Evolutionary conservation across 2,888 invertebrate species (phyloP), one percentile per base, ranked within the genome.

Genomic region (Stenoptilia bipunctidactyla): DNA sequence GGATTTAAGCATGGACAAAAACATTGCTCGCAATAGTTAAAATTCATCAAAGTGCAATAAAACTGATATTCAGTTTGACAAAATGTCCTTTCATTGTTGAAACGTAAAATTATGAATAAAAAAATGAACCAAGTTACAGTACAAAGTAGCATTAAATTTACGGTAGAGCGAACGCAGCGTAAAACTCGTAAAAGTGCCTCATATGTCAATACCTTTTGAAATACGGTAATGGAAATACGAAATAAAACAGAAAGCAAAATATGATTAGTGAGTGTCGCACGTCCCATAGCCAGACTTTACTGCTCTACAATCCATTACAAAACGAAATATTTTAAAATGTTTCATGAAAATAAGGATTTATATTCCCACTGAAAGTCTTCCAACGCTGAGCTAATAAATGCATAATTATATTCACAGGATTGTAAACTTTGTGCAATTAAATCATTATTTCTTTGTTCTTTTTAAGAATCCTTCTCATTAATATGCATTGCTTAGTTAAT

Each of bases 201-300:
- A 73, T 79, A 74, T 74, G 80, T 82, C 82, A 82, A 82, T 83
- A 82, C 76, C 67, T 80, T 79, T 76, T 80, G 82, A 80, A 82
- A 80, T 82, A 82, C 73, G 76, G 70, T 82, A 83, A 83, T 82
- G 82, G 82, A 83, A 82, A 83, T 80, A 71, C 71, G 79, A 76
- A 80, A 80, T 83, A 83, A 82, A 82, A 82, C 77, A 77, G 77
- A 80, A 82, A 79, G 79, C 79, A 83, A 76, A 80, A 77, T 80
- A 77, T 80, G 79, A 82, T 80, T 80, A 82, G 82, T 80, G 77
- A 75, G 71, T 69, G 74, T 74, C 69, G 65, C 70, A 73, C 58
- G 74, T 74, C 73, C 74, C 73, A 73, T n/a, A 76, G 76, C 64
- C 69, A 62, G 64, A 65, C 55, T 77, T 77, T 79, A 80, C 72